These are phyloP conservation scores for Parauchenoglanis ngamensis DNA, from an alignment of 2,797 vertebrate species.

Conservation along the genomic window DNA sequence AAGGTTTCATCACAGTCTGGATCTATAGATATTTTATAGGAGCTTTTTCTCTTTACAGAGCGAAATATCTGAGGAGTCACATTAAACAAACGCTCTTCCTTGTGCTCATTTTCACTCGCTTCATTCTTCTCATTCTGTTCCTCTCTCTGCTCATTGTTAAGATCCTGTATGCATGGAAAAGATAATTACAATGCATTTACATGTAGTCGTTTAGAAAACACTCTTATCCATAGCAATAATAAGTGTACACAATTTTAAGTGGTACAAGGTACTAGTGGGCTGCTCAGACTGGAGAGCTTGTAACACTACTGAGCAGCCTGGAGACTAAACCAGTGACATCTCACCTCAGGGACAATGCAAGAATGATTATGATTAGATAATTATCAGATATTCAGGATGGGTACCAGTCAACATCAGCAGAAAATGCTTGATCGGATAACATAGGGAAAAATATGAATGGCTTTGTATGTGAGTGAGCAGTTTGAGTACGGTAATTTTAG, in stretches of 20 bases:
- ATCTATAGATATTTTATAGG: constrained; percentile 56
- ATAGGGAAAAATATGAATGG: background rate
- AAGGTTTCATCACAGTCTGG: constrained; percentile 50
- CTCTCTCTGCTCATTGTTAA: background rate
- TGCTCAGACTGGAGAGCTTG: background rate
- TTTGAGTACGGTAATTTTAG: background rate
- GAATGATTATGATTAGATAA: background rate
- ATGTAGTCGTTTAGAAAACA: background rate
- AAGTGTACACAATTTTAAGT: background rate
- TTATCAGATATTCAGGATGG: background rate
- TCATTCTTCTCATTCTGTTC: constrained; percentile 6
- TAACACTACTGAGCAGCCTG: background rate
- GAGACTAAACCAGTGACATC: background rate
- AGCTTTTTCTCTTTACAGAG: constrained; percentile 48
- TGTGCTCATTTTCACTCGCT: background rate
- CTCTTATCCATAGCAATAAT: background rate
- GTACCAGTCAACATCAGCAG: background rate
- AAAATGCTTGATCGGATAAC: background rate
- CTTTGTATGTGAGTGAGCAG: background rate
- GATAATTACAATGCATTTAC: background rate
- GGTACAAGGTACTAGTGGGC: background rate
- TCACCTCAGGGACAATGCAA: background rate
- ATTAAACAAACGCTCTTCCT: background rate
- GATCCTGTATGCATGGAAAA: constrained; percentile 31
- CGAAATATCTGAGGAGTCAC: constrained; percentile 6